Evolutionary conservation across 2,888 invertebrate species (phyloP), one percentile per base, ranked within the genome.

Genomic region (Odontothrips loti): DNA sequence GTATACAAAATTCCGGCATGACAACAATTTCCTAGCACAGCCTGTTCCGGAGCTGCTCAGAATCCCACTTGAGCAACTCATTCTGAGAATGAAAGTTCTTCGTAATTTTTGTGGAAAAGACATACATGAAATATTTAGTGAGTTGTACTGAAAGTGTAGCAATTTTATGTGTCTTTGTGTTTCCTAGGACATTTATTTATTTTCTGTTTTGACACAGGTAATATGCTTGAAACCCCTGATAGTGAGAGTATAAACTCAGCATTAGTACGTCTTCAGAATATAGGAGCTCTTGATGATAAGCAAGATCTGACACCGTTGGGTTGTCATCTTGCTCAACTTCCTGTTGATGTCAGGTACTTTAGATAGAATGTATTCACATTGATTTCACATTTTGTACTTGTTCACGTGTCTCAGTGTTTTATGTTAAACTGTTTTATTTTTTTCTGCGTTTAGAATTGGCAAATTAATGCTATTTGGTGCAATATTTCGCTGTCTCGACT

Each of bases 391-490:
- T 27, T 8, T 83, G 84, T 78, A 80, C 80, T 48, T 47, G 23
- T 6, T 11, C 10, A 58, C 6, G 6, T 58, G n/a, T 15, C 58
- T 17, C 15, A 15, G 17, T 17, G 51, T 17, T n/a, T 58, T 51
- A 20, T 51, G 51, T n/a, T n/a, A 58, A 58, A 58, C 11, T 51
- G 51, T 51, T 51, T 58, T 15, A 0, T 43, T 6, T 6, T 78
- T 47, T n/a, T 17, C n/a, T 23, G 58, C 23, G 27, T 51, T 81
- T 82, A 75, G 68, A 27, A 75, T 75, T 27, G 68, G n/a, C 20
- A 96, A 98, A 86, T 90, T 98, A 83, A 94, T 98, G 90, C 87
- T 98, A 11, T 95, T 95, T 85, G 96, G 97, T 0, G 94, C 97
- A 17, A 95, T 98, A 83, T 95, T 98, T 86, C 94, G 94, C 84